Base-by-base conservation (phyloP, 2,888 invertebrate genomes). In the Orchestes rusci region DNA sequence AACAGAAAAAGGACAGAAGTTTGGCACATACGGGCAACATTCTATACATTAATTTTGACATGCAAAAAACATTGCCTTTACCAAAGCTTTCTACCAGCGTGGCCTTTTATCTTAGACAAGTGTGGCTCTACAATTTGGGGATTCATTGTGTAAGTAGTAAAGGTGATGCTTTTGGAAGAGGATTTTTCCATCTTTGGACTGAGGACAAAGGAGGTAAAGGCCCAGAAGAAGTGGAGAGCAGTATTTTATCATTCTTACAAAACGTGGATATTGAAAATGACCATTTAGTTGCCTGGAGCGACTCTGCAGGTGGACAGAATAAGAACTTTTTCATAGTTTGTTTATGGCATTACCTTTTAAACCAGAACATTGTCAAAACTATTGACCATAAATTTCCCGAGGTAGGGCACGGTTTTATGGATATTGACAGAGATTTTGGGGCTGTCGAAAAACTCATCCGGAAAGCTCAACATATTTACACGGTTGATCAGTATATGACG, bases 381-480 rank as follows among this genome's bases (percentile, higher is more conserved):
- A 55, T 57, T 16, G 57, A 58, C 29, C 58, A 60, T 47, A 59
- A 61, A 48, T 59, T 58, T 54, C 58, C 60, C 4, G 58, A 57
- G 45, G 60, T 60, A 15, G 60, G 59, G 10, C 57, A 47, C 18
- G 43, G 37, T 20, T 50, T n/a, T n/a, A n/a, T n/a, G n/a, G n/a
- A n/a, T n/a, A n/a, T n/a, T n/a, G n/a, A n/a, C n/a, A n/a, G n/a
- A 30, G 31, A 30, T 12, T 30, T 30, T 55, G 59, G 57, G 31
- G 45, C 52, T 30, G 57, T 59, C 18, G 58, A 61, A 54, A 61
- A 60, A 47, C 47, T 51, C 34, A 34, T 61, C 23, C 40, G 57
- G 27, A 58, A 56, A 47, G 51, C 59, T 51, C 58, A 58, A 45
- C 53, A 58, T 47, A 45, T 60, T 31, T 59, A n/a, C n/a, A n/a